Conservation (phyloP, 2,797 vertebrate species). For the Gambelia wislizenii region DNA sequence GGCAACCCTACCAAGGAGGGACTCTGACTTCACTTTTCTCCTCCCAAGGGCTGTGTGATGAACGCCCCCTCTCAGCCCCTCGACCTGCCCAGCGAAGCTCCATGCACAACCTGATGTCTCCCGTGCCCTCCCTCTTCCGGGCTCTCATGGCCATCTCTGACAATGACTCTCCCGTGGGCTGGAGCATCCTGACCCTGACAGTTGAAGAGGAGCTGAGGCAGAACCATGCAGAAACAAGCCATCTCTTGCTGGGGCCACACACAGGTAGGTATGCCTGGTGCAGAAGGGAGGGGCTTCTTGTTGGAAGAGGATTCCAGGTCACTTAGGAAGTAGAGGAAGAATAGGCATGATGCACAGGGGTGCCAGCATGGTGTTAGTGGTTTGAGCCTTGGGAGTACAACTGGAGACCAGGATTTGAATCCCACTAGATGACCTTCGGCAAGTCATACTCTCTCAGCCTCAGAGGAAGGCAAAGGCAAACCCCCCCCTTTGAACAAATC, state of each 20-base stretch:
- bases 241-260: constrained; percentile 37
- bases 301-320: not conserved
- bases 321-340: not conserved
- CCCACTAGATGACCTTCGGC: too few species aligned
- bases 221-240: not conserved
- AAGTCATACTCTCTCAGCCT: too few species aligned
- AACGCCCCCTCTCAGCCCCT: not conserved
- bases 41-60: constrained; percentile 23
- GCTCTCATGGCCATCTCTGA: constrained; percentile 53
- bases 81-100: constrained; percentile 27
- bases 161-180: constrained; percentile 48
- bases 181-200: constrained; percentile 38
- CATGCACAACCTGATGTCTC: constrained; percentile 49
- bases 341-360: too few species aligned
- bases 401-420: too few species aligned
- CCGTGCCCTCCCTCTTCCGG: constrained; percentile 60
- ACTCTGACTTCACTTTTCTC: not conserved
- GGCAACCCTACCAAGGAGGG: not conserved
- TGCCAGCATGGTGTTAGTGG: too few species aligned
- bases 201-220: constrained; percentile 22
- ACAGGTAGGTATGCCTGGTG: not conserved
- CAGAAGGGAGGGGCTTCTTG: too few species aligned
- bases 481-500: too few species aligned
- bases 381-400: too few species aligned
- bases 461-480: too few species aligned